Conservation (phyloP, 2,113 vertebrate genomes). For the Onychorhynchus coronatus region DNA sequence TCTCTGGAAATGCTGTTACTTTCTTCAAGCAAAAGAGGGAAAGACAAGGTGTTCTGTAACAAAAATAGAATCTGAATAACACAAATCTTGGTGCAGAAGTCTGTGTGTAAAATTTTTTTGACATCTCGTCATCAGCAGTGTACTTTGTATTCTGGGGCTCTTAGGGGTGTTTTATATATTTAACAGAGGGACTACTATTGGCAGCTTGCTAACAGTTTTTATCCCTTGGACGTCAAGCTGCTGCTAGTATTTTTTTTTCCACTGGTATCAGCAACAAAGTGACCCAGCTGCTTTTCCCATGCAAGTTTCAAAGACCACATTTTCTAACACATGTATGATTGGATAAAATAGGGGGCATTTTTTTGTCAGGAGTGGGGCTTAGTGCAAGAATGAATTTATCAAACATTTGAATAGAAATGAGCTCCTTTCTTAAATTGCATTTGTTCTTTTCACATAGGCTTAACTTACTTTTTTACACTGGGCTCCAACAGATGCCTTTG, state of each 20-base stretch:
- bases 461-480: neutral
- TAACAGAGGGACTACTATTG: neutral
- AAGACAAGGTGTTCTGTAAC: neutral
- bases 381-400: neutral
- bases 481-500: neutral
- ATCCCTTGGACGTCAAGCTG: neutral
- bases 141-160: neutral
- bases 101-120: neutral
- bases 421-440: neutral
- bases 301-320: neutral
- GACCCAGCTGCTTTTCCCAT: neutral
- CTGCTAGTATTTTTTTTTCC: neutral
- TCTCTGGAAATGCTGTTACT: neutral
- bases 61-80: neutral
- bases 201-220: neutral
- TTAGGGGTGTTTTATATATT: neutral
- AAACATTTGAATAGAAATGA: neutral
- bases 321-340: neutral
- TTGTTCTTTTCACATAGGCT: neutral
- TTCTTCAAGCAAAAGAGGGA: neutral
- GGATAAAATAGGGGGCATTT: neutral
- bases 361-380: neutral
- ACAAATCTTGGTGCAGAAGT: neutral
- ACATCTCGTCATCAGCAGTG: neutral
- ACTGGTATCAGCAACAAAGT: neutral